A percentile compares a stretch with the other conserved stretches of the same genome.
Evolutionary conservation across 2,888 invertebrate species (phyloP).

Genomic region (Orthosia gothica): DNA sequence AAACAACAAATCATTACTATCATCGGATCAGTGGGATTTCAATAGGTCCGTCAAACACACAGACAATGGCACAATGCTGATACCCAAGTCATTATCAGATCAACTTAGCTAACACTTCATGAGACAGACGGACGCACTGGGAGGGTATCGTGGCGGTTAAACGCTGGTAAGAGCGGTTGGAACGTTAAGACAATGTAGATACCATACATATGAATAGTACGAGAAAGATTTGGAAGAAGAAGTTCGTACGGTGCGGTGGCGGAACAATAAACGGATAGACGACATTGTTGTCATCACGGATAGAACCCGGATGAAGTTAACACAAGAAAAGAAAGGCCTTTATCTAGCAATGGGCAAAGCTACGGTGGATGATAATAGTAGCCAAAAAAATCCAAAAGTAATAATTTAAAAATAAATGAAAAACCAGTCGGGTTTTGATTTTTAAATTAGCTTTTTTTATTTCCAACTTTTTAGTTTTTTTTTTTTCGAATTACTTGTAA

Average conservation of each 20-base stretch:
- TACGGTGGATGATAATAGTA: neutral
- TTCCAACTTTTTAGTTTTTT: too few species aligned
- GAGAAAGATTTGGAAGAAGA: too few species aligned
- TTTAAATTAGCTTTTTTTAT: too few species aligned
- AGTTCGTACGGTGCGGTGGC: too few species aligned
- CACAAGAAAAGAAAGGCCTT: neutral
- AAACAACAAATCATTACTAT: slow-evolving; percentile 73
- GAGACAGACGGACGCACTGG: slow-evolving; percentile 68
- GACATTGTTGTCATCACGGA: too few species aligned
- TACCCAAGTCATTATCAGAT: slow-evolving; percentile 77
- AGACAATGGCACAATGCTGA: slow-evolving; percentile 72
- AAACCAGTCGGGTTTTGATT: too few species aligned
- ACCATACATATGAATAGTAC: neutral
- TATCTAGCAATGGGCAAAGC: neutral
- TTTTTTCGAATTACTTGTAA: too few species aligned
- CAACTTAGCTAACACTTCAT: slow-evolving; percentile 75
- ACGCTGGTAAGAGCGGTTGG: neutral
- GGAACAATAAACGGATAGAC: neutral
- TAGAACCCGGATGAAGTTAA: neutral
- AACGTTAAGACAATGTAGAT: slow-evolving; percentile 8
- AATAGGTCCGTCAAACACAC: slow-evolving; percentile 73
- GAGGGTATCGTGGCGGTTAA: slow-evolving; percentile 3
- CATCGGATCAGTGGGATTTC: slow-evolving; percentile 71
- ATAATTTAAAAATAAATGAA: too few species aligned
- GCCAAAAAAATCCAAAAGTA: neutral